Conservation (phyloP, 2,797 vertebrate species). For the Natrix natrix region DNA sequence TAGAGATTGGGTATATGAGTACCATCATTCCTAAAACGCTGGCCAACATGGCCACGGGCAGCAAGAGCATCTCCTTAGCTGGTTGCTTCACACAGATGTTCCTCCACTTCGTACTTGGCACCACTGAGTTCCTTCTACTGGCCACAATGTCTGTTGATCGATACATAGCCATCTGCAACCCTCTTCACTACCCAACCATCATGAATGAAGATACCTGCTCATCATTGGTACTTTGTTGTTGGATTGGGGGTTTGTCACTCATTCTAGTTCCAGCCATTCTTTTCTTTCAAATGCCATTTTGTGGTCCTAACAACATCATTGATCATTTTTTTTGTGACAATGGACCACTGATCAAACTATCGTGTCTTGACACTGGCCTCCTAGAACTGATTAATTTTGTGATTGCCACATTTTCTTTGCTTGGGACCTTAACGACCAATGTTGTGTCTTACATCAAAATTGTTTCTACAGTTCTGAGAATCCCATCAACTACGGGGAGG, state of each 20-base stretch:
- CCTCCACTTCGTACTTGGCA: slow-evolving; percentile 40
- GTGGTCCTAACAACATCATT: neutral
- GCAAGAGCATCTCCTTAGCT: slow-evolving; percentile 44
- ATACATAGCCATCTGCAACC: neutral
- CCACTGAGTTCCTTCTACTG: neutral
- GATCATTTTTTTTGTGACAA: neutral
- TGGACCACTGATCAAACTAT: neutral
- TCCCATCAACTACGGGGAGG: neutral
- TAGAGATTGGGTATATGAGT: slow-evolving; percentile 57
- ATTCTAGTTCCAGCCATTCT: neutral
- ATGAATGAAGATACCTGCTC: slow-evolving; percentile 19
- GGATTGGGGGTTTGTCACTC: slow-evolving; percentile 20
- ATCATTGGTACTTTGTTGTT: slow-evolving; percentile 29
- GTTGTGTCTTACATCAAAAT: neutral
- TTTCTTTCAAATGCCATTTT: neutral
- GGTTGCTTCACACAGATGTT: slow-evolving; percentile 52
- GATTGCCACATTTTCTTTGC: neutral
- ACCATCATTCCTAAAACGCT: slow-evolving; percentile 46
- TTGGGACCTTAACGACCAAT: neutral
- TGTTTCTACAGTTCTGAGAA: neutral
- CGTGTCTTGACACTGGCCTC: neutral
- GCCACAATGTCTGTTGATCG: neutral
- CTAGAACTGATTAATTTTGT: neutral
- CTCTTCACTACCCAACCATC: neutral
- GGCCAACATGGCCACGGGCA: slow-evolving; percentile 52